Conservation (phyloP, 2,888 invertebrate species). For the Melanophora roralis region DNA sequence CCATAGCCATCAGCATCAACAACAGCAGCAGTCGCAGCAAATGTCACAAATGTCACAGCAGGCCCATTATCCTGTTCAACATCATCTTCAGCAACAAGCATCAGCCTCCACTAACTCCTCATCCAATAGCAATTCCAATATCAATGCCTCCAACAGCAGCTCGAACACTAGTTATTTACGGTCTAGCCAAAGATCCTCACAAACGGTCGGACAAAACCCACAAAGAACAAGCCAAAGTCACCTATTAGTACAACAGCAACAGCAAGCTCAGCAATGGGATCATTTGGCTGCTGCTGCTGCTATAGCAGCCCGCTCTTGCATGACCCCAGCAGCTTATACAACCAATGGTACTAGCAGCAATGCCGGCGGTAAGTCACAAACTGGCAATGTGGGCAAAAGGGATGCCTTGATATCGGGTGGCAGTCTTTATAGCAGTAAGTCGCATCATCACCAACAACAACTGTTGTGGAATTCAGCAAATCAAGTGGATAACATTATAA, state of each 20-base stretch:
- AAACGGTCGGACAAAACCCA: slow-evolving; percentile 67
- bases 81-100: slow-evolving; percentile 65
- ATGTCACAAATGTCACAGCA: slow-evolving; percentile 76
- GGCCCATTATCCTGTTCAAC: slow-evolving; percentile 71
- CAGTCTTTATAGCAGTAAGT: slow-evolving; percentile 68
- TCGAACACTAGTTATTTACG: slow-evolving; percentile 26
- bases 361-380: slow-evolving; percentile 47
- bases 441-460: slow-evolving; percentile 69
- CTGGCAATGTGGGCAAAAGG: slow-evolving; percentile 72
- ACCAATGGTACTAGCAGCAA: slow-evolving; percentile 35
- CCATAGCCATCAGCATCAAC: slow-evolving; percentile 62
- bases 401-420: slow-evolving; percentile 78
- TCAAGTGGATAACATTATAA: slow-evolving; percentile 67
- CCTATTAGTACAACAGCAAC: slow-evolving; percentile 64
- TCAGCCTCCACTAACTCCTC: slow-evolving; percentile 34
- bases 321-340: slow-evolving; percentile 66
- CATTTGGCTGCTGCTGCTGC: slow-evolving; percentile 73
- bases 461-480: slow-evolving; percentile 68
- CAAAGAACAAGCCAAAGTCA: slow-evolving; percentile 73
- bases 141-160: slow-evolving; percentile 10
- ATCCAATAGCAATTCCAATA: slow-evolving; percentile 18
- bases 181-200: slow-evolving; percentile 61
- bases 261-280: slow-evolving; percentile 71
- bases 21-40: slow-evolving; percentile 70
- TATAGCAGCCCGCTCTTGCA: slow-evolving; percentile 69